Evolutionary conservation across 2,888 invertebrate genomes (phyloP).

Genomic region (Lottia gigantea): DNA sequence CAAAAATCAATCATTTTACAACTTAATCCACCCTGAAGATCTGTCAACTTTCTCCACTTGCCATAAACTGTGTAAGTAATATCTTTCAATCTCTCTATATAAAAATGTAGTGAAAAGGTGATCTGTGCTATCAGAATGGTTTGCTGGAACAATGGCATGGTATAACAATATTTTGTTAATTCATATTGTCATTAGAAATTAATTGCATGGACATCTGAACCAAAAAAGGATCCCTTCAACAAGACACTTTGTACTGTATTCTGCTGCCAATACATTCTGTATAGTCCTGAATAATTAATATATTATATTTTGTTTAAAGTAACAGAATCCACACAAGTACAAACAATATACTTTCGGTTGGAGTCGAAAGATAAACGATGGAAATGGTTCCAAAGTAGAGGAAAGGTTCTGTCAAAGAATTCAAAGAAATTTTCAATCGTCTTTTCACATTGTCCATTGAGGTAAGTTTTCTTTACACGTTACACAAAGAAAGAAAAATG

Average conservation of each 20-base stretch:
- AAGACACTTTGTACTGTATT: no score
- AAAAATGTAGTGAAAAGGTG: neutral
- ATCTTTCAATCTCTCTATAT: no score
- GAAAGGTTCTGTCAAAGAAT: constrained; percentile 58
- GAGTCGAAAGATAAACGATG: constrained; percentile 44
- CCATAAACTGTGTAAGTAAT: constrained; percentile 47
- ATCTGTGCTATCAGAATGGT: no score
- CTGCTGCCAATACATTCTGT: no score
- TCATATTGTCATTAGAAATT: no score
- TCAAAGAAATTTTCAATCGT: constrained; percentile 60
- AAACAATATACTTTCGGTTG: constrained; percentile 56
- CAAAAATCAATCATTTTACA: constrained; percentile 47
- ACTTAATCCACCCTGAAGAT: constrained; percentile 55
- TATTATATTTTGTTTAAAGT: constrained; percentile 35
- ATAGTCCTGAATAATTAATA: neutral
- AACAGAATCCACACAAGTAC: constrained; percentile 50
- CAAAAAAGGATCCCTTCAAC: no score
- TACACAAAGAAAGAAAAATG: no score
- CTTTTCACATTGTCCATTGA: constrained; percentile 59
- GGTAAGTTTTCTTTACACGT: constrained; percentile 41
- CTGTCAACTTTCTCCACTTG: constrained; percentile 42
- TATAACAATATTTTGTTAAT: no score
- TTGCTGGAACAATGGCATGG: no score
- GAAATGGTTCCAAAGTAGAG: constrained; percentile 55
- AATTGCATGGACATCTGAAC: no score